Percentiles rank a stretch among this genome's conserved stretches.
Conservation (phyloP, 2,797 vertebrate species). For the Acropternis orthonyx region DNA sequence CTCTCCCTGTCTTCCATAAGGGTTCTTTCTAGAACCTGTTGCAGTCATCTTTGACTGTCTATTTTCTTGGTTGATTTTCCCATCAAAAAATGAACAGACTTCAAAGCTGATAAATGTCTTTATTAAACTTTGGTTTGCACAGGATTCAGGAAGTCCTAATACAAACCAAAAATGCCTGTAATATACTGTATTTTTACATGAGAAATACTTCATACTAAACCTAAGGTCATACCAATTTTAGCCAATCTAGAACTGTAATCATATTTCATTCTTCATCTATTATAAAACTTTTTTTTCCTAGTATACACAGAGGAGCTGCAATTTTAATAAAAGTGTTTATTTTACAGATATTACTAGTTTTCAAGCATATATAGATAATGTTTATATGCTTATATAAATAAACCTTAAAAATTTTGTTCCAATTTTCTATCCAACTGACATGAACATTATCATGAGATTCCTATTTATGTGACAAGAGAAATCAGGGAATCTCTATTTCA, state of each 20-base stretch:
- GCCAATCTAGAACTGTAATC: neutral
- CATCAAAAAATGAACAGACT: neutral
- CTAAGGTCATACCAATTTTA: neutral
- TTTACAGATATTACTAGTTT: neutral
- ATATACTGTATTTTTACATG: neutral
- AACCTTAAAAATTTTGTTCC: neutral
- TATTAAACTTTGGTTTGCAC: neutral
- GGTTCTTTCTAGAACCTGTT: neutral
- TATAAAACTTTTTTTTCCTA: neutral
- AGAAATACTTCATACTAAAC: neutral
- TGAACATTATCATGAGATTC: neutral
- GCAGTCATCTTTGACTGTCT: neutral
- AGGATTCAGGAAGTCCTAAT: neutral
- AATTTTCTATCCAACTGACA: neutral
- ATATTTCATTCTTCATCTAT: neutral
- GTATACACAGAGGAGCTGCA: neutral
- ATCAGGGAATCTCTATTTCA: neutral
- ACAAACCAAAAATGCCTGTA: neutral
- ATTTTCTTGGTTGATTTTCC: neutral
- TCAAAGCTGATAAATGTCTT: neutral
- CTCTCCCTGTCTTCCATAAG: neutral
- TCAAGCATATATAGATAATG: neutral
- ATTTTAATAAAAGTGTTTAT: neutral
- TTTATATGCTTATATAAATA: neutral
- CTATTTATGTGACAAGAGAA: neutral